phyloP scores from a whole-genome alignment of 1,140 invertebrate species.

The Plodia interpunctella region DNA sequence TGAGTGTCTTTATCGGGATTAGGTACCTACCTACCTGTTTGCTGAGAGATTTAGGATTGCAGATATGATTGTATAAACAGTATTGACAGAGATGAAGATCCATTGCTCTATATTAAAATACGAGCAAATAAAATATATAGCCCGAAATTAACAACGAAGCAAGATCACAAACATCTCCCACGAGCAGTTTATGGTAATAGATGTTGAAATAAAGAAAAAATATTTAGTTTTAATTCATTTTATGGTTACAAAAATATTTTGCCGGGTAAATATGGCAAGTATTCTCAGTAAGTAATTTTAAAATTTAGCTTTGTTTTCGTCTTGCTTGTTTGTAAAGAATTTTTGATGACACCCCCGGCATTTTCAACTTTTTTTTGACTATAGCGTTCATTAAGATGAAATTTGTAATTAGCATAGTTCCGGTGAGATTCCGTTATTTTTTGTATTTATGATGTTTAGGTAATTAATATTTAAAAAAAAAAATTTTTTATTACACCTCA shows the following conservation, averaged over 20 bases:
- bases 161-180: not conserved
- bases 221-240: not conserved
- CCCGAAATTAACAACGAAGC: no score
- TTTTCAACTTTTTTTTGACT: not conserved
- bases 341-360: conserved; percentile 1
- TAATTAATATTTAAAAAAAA: conserved; percentile 13
- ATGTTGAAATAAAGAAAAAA: not conserved
- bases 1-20: no score
- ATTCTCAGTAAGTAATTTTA: not conserved
- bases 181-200: not conserved
- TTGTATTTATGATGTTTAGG: not conserved
- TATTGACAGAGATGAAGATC: no score
- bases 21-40: no score
- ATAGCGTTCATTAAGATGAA: not conserved
- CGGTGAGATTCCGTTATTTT: not conserved
- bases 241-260: conserved; percentile 7
- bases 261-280: not conserved
- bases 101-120: no score
- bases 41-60: no score
- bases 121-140: not conserved
- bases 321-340: conserved; percentile 8
- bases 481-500: no score
- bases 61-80: no score
- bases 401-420: conserved; percentile 4
- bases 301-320: conserved; percentile 8